These are phyloP conservation scores for Parasteatoda tepidariorum DNA, from an alignment of 1,140 invertebrate species.

Conservation along the genomic window DNA sequence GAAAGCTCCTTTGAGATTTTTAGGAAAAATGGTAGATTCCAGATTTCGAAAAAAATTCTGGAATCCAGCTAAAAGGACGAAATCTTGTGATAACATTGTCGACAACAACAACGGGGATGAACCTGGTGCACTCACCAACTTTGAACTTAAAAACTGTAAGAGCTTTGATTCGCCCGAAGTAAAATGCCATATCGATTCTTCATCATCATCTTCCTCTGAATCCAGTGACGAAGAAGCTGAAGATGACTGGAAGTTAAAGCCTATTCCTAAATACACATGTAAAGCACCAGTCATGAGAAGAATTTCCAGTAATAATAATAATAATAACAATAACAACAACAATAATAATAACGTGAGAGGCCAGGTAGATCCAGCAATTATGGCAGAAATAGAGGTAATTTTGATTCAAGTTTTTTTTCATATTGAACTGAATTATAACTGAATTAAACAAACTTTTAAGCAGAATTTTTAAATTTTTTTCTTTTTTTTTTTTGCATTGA, in stretches of 20 bases:
- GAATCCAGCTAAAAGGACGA: not conserved
- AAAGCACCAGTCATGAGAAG: conserved; percentile 30
- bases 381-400: conserved; percentile 48
- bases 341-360: not conserved
- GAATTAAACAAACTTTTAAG: too few species aligned
- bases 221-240: not conserved
- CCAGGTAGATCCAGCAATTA: conserved; percentile 29
- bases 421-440: too few species aligned
- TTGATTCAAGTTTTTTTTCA: too few species aligned
- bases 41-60: conserved; percentile 19
- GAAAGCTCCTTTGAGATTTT: conserved; percentile 11
- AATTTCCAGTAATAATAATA: not conserved
- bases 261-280: not conserved
- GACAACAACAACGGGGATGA: not conserved
- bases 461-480: too few species aligned
- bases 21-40: conserved; percentile 17
- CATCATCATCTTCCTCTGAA: not conserved
- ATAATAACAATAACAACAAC: not conserved
- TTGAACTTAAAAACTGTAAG: not conserved
- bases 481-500: too few species aligned
- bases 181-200: not conserved
- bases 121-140: not conserved
- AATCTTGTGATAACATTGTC: conserved; percentile 12
- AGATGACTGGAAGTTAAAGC: not conserved
- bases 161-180: not conserved